Percentiles rank a stretch among this genome's conserved stretches.
Conservation (phyloP, 2,888 invertebrate genomes). For the Philonicus albiceps region DNA sequence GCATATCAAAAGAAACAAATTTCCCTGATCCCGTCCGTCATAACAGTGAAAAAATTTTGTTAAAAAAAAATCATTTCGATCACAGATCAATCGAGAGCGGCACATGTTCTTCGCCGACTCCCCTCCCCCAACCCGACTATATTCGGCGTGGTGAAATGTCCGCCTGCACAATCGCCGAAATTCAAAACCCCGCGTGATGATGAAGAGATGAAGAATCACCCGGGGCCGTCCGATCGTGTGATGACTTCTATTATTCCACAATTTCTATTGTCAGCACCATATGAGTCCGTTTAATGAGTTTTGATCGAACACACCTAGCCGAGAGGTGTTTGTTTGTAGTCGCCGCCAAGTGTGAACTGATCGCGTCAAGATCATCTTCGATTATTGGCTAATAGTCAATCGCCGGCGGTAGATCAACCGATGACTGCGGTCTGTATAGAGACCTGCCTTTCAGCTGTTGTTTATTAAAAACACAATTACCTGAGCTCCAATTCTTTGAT, state of each 20-base stretch:
- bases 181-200: background rate
- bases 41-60: background rate
- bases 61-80: constrained; percentile 24
- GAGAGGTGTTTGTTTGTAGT: constrained; percentile 35
- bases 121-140: background rate
- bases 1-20: constrained; percentile 26
- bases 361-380: constrained; percentile 34
- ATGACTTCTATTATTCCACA: constrained; percentile 42
- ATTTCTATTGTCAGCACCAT: constrained; percentile 38
- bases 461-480: constrained; percentile 40
- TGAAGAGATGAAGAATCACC: constrained; percentile 40
- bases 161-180: constrained; percentile 3
- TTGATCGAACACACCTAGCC: constrained; percentile 37
- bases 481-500: constrained; percentile 1
- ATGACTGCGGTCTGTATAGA: too few species aligned
- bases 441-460: background rate
- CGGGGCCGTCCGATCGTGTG: constrained; percentile 31
- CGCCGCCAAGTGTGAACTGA: constrained; percentile 41
- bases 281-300: constrained; percentile 43
- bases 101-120: background rate
- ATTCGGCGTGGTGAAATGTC: background rate
- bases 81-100: constrained; percentile 30
- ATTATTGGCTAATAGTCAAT: constrained; percentile 39
- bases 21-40: background rate
- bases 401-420: background rate